Percentiles rank a stretch among this genome's conserved stretches.
phyloP scores from a whole-genome alignment of 2,113 vertebrate genomes.

The Tachysurus vachellii region DNA sequence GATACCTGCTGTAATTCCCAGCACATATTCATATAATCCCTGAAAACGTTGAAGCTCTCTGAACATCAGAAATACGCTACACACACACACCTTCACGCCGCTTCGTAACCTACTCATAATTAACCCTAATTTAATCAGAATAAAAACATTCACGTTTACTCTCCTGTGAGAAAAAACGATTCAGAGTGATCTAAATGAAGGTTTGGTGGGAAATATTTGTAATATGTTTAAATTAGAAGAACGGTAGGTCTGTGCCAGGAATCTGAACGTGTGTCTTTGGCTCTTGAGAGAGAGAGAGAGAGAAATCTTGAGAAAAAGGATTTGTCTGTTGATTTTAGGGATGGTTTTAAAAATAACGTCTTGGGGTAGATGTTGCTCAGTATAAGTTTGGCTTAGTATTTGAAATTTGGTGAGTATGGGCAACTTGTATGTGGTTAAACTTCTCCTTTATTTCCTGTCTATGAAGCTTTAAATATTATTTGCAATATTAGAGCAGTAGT shows the following conservation, averaged over 20 bases:
- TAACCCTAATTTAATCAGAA: background rate
- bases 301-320: background rate
- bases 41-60: constrained; percentile 64
- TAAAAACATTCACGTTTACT: background rate
- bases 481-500: background rate
- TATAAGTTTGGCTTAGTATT: background rate
- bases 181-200: background rate
- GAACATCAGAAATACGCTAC: background rate
- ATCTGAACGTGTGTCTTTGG: background rate
- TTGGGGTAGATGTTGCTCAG: background rate
- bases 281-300: background rate
- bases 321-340: background rate
- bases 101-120: background rate
- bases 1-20: constrained; percentile 70
- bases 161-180: background rate
- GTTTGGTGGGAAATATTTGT: background rate
- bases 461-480: background rate
- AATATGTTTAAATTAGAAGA: background rate
- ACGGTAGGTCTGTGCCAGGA: background rate
- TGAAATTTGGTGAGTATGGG: background rate
- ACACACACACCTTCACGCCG: no score
- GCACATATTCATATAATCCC: constrained; percentile 58
- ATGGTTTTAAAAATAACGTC: background rate
- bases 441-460: background rate
- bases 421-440: background rate